Base-by-base conservation (phyloP, 2,888 invertebrate genomes). In the Brachypterus glaber region DNA sequence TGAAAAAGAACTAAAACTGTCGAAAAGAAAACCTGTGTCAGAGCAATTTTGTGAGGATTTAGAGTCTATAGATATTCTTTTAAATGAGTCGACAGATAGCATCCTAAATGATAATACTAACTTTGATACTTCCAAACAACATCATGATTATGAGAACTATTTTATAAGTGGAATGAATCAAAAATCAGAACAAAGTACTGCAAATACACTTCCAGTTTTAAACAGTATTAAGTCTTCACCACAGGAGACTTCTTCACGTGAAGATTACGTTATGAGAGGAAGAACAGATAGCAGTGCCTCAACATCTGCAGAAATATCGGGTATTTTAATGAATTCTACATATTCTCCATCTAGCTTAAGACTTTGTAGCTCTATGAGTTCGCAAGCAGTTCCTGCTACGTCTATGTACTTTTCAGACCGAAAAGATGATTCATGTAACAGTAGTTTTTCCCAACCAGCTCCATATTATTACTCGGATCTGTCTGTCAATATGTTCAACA, bases 401-500 rank as follows among this genome's bases (percentile, higher is more conserved):
- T 38, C 52, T 8, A 45, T 52, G 27, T 57, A 54, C 48, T 26
- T 53, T 36, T 39, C 45, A 4, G 47, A 50, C 9, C 8, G 48
- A 43, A 33, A 46, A 46, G 14, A 50, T 43, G 26, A 33, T 37
- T 18, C 53, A 52, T n/a, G 70, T 71, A 12, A 78, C 78, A 46
- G 32, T 3, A 42, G 43, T 3, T 47, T 52, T 12, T 43, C 38
- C 25, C 52, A 49, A 33, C 77, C 79, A 44, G 74, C 79, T 37
- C 88, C 89, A 0, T 89, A 89, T 56, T 89, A 89, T 56, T 89
- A 89, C 59, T 87, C 89, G 0, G 89, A 90, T 61, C 69, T 78
- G 33, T 78, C 69, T 2, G 53, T 62, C 50, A 59, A 60, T 42
- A 52, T 57, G 1, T 52, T 53, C 2, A 50, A 53, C 37, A 54